Conservation (phyloP, 2,888 invertebrate species). For the Ephialtes manifestator region DNA sequence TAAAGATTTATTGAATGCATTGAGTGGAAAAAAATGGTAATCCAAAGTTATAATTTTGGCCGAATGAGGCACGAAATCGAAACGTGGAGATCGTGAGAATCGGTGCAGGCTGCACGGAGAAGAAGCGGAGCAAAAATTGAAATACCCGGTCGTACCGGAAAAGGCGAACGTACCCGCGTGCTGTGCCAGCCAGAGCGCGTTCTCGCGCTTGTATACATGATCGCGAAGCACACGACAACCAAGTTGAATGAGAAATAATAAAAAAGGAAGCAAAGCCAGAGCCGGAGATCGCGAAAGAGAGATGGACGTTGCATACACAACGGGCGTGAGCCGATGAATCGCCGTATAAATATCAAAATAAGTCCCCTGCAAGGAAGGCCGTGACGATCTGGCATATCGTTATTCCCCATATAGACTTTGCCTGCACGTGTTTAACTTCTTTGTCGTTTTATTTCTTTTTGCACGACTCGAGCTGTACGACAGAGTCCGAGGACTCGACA, state of each 20-base stretch:
- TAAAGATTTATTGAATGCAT: not conserved
- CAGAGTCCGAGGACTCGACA: not conserved
- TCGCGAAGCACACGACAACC: conserved; percentile 1
- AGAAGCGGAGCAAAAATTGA: conserved; percentile 45
- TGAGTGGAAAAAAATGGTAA: not conserved
- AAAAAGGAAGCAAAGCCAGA: conserved; percentile 6
- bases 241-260: conserved; percentile 9
- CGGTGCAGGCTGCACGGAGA: not conserved
- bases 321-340: conserved; percentile 57
- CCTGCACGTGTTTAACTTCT: conserved; percentile 64
- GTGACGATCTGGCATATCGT: conserved; percentile 63
- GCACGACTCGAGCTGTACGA: conserved; percentile 2
- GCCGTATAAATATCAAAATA: conserved; percentile 69
- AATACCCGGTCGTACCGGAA: conserved; percentile 57
- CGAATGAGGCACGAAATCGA: conserved; percentile 26
- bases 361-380: conserved; percentile 55
- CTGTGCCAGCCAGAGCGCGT: conserved; percentile 2
- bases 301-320: conserved; percentile 25
- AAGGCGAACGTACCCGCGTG: conserved; percentile 47
- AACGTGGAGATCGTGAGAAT: conserved; percentile 51
- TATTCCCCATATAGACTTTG: conserved; percentile 64
- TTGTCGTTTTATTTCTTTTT: conserved; percentile 36
- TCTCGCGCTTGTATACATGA: conserved; percentile 34
- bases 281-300: conserved; percentile 33
- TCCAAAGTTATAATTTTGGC: conserved; percentile 1